Percentiles rank a stretch among this genome's conserved stretches.
These are phyloP conservation scores for Mesitornis unicolor DNA, from an alignment of 2,113 vertebrate genomes.

Conservation along the genomic window DNA sequence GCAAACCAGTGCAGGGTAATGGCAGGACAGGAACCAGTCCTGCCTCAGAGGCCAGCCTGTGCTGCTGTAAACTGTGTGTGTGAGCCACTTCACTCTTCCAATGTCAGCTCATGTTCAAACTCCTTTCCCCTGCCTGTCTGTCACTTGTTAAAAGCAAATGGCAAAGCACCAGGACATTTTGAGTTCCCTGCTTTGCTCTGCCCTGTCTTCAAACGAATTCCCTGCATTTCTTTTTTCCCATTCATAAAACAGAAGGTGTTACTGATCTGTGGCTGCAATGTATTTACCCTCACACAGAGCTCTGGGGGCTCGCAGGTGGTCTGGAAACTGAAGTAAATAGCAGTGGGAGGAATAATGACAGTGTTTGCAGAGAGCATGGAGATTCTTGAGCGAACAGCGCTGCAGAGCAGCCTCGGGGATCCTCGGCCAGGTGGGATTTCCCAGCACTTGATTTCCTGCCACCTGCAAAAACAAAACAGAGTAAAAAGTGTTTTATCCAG, in stretches of 20 bases:
- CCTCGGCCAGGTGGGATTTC: not conserved
- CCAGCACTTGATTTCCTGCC: not conserved
- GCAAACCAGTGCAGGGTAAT: too few relatives aligned
- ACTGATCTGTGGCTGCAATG: not conserved
- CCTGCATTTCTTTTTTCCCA: not conserved
- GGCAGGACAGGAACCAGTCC: not conserved
- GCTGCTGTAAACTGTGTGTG: not conserved
- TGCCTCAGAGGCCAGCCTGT: not conserved
- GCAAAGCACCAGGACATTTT: not conserved
- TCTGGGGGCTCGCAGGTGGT: slow-evolving; percentile 14
- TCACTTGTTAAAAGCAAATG: not conserved
- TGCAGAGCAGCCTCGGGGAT: not conserved
- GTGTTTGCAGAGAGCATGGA: not conserved
- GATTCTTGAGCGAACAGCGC: not conserved
- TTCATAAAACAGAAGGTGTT: not conserved
- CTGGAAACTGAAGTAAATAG: not conserved
- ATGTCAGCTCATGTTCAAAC: not conserved
- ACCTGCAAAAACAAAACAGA: not conserved
- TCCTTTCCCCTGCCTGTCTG: not conserved
- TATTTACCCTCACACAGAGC: not conserved
- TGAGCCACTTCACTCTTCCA: not conserved
- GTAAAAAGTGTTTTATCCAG: not conserved
- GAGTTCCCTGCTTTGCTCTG: not conserved
- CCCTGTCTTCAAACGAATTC: not conserved
- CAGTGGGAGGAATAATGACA: slow-evolving; percentile 38